These are phyloP conservation scores for Apantesis nais DNA, from an alignment of 2,888 invertebrate species.

Conservation along the genomic window DNA sequence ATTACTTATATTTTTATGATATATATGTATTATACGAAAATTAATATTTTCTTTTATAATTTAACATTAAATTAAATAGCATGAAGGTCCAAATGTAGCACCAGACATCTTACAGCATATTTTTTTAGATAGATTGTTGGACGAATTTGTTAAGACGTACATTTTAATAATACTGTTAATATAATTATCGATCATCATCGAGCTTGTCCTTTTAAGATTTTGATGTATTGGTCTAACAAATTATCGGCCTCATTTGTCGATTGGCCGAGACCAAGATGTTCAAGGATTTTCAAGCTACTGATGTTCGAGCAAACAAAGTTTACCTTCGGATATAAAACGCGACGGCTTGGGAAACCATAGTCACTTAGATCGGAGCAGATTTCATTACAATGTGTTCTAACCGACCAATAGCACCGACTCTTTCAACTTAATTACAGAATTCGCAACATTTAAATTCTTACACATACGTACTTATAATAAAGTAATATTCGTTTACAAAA, in stretches of 20 bases:
- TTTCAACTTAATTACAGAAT: not conserved
- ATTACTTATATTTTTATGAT: not conserved
- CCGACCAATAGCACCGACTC: not conserved
- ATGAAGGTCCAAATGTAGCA: not conserved
- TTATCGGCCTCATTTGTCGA: not conserved
- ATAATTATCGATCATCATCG: not conserved
- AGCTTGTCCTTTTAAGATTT: not conserved
- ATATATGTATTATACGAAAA: not conserved
- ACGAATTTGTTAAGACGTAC: not conserved
- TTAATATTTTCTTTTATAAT: not conserved
- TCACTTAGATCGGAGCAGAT: not conserved
- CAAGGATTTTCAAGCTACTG: not conserved
- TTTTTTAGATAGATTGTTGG: not conserved
- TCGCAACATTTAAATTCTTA: slow-evolving; percentile 17
- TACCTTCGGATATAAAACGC: too few relatives aligned
- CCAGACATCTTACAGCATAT: not conserved
- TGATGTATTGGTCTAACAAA: not conserved
- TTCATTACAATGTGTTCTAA: not conserved
- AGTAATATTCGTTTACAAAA: slow-evolving; percentile 45
- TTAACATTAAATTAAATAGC: not conserved
- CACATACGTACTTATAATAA: slow-evolving; percentile 19
- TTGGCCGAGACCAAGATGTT: not conserved
- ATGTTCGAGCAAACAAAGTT: not conserved
- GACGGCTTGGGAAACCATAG: not conserved
- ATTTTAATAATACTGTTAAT: not conserved